Conservation (phyloP, 2,113 vertebrate species). For the Dicerorhinus sumatrensis region DNA sequence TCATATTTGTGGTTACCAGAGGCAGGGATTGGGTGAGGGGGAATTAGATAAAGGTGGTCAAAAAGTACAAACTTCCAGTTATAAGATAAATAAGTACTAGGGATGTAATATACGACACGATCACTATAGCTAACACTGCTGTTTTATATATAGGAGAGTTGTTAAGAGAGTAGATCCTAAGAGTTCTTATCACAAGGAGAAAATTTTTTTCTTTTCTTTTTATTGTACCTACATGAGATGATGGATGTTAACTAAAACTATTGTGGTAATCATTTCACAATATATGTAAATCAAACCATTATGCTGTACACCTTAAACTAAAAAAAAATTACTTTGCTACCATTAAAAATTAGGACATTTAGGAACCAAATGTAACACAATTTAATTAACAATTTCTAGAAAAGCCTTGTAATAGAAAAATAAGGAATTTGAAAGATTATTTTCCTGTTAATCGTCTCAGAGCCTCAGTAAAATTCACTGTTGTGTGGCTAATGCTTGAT, state of each 20-base stretch:
- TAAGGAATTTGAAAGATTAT: background rate
- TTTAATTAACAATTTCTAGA: background rate
- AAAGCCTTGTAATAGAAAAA: background rate
- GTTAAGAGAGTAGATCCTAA: background rate
- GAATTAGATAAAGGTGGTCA: background rate
- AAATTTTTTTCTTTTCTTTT: background rate
- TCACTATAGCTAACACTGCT: background rate
- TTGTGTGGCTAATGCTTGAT: background rate
- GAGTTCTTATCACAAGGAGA: background rate
- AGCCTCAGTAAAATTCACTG: background rate
- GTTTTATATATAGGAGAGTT: background rate
- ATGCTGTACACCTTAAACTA: background rate
- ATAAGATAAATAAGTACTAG: background rate
- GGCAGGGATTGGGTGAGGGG: background rate
- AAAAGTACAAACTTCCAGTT: background rate
- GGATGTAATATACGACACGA: background rate
- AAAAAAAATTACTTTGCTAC: slow-evolving; percentile 10
- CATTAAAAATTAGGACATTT: slow-evolving; percentile 22
- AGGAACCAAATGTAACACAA: background rate
- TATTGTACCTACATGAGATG: background rate
- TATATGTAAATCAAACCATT: background rate
- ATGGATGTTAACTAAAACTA: background rate
- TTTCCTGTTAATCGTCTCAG: background rate
- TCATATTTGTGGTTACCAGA: background rate
- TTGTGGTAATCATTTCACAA: background rate